phyloP scores from a whole-genome alignment of 2,113 vertebrate species.

The Pogona vitticeps region DNA sequence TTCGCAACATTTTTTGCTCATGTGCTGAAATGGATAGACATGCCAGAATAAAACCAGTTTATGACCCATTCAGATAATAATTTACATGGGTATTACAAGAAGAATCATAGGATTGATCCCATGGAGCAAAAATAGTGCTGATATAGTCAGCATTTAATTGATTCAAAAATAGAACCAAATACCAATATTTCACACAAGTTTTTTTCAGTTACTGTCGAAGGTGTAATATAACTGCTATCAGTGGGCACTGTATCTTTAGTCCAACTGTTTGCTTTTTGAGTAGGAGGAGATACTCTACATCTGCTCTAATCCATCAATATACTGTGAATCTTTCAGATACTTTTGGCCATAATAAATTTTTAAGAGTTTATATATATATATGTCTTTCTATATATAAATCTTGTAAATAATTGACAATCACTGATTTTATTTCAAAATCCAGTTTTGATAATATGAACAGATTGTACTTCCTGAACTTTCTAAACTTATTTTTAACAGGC shows the following conservation, averaged over 20 bases:
- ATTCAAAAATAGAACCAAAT: neutral
- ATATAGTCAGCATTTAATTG: neutral
- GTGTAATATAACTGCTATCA: neutral
- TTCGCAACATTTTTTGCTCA: neutral
- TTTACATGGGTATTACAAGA: neutral
- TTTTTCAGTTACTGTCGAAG: conserved; percentile 8
- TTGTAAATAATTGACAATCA: conserved; percentile 61
- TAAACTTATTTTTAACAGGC: conserved; percentile 66
- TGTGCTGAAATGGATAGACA: neutral
- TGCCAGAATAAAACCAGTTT: neutral
- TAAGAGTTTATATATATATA: conserved; percentile 30
- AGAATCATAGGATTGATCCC: neutral
- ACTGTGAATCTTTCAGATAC: conserved; percentile 44
- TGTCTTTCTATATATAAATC: no score
- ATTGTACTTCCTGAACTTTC: conserved; percentile 62
- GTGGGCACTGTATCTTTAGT: conserved; percentile 6
- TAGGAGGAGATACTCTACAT: neutral
- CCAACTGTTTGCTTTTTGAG: neutral
- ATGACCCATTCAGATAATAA: neutral
- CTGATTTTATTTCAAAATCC: conserved; percentile 61
- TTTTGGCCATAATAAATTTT: conserved; percentile 21
- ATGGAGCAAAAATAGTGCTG: neutral
- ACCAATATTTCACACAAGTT: neutral
- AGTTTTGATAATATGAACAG: conserved; percentile 59
- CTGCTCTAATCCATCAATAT: conserved; percentile 57